Percentiles rank a stretch among this genome's conserved stretches.
phyloP scores from a whole-genome alignment of 2,113 vertebrate genomes.

The Gallinago jamesoni region DNA sequence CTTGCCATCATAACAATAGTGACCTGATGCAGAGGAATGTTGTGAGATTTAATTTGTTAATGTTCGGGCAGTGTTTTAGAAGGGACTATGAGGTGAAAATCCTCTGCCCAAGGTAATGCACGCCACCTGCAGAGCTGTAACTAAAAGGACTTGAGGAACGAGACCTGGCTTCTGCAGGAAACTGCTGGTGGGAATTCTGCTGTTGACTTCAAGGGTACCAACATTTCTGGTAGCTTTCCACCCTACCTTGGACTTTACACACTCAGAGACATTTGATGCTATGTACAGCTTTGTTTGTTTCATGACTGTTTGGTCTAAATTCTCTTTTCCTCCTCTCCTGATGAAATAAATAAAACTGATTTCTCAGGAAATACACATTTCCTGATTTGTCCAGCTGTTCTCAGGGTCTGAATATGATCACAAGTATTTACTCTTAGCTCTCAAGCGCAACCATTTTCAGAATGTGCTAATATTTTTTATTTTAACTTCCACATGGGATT shows the following conservation, averaged over 20 bases:
- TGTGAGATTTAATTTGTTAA: not conserved
- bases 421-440: not conserved
- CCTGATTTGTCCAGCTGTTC: not conserved
- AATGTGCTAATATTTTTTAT: not conserved
- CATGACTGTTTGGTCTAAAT: not conserved
- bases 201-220: not conserved
- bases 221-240: not conserved
- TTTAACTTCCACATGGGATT: not conserved
- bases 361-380: not conserved
- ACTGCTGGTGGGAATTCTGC: not conserved
- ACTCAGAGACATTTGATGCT: not conserved
- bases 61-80: not conserved
- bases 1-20: not conserved
- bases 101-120: not conserved
- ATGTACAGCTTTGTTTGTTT: not conserved
- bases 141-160: not conserved
- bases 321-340: not conserved
- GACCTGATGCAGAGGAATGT: not conserved
- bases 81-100: not conserved
- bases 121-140: not conserved
- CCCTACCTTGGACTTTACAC: rapidly evolving
- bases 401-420: not conserved
- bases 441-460: not conserved
- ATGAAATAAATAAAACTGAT: not conserved
- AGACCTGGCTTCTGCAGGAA: not conserved